These are phyloP conservation scores for Patiria miniata DNA, from an alignment of 35 echinoderm and acorn worm species.

Conservation along the genomic window DNA sequence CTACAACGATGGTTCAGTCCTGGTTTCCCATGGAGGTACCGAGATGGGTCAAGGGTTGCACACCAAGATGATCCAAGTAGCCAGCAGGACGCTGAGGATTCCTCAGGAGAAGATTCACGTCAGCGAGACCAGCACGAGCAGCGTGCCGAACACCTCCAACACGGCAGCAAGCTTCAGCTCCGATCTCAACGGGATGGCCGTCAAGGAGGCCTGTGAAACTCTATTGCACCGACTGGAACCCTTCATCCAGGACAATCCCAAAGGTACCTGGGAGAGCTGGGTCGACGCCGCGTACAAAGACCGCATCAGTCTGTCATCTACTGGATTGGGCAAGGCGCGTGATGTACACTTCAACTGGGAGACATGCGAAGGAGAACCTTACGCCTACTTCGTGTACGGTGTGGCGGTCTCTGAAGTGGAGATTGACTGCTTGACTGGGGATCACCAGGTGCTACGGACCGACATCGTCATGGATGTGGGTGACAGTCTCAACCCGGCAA, in stretches of 20 bases:
- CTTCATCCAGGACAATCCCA: conserved; percentile 53
- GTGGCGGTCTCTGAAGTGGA: conserved; percentile 77
- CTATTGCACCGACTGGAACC: conserved; percentile 66
- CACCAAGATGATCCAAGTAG: conserved; percentile 69
- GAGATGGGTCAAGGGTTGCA: conserved; percentile 91
- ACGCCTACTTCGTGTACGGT: conserved; percentile 60
- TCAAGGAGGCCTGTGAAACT: conserved; percentile 81
- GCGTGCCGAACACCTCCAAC: conserved; percentile 60
- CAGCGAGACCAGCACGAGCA: conserved; percentile 67
- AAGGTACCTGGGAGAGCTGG: conserved; percentile 78
- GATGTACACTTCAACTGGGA: conserved; percentile 4
- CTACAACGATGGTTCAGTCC: conserved; percentile 82
- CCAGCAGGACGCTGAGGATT: conserved; percentile 54
- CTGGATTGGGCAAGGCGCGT: conserved; percentile 49
- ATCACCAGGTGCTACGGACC: conserved; percentile 71
- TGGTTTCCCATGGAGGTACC: conserved; percentile 70
- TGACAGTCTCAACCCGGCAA: conserved; percentile 78
- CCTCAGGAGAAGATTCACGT: conserved; percentile 58
- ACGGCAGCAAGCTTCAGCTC: conserved; percentile 65
- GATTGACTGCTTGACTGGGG: conserved; percentile 79
- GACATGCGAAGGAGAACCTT: conserved; percentile 38
- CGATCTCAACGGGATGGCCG: conserved; percentile 78
- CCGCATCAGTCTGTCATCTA: conserved; percentile 73
- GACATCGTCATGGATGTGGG: conserved; percentile 95
- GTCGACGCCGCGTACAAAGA: conserved; percentile 69